Percentiles rank a stretch among this genome's conserved stretches.
Conservation (phyloP, 2,113 vertebrate species). For the Megalops atlanticus region DNA sequence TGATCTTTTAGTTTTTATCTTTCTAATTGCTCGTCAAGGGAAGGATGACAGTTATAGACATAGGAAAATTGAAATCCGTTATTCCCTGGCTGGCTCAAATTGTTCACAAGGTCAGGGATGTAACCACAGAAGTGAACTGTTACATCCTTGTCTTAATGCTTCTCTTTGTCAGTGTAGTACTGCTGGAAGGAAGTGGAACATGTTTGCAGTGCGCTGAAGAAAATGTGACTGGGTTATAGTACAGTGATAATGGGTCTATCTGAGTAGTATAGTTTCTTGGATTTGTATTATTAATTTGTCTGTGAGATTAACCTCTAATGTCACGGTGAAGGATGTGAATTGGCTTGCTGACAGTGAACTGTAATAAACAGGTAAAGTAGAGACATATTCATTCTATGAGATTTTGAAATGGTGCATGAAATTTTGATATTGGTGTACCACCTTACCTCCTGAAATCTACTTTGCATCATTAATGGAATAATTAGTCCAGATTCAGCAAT, state of each 20-base stretch:
- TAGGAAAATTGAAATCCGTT: slow-evolving; percentile 47
- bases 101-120: slow-evolving; percentile 47
- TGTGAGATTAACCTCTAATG: too few relatives aligned
- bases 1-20: slow-evolving; percentile 54
- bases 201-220: not conserved
- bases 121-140: not conserved
- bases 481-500: too few relatives aligned
- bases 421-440: not conserved
- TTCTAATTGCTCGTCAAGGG: slow-evolving; percentile 55
- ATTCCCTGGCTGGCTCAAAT: slow-evolving; percentile 42
- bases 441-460: too few relatives aligned
- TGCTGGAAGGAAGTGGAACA: not conserved
- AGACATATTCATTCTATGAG: too few relatives aligned
- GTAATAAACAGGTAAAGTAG: too few relatives aligned
- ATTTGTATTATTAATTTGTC: too few relatives aligned
- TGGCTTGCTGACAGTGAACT: too few relatives aligned
- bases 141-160: not conserved
- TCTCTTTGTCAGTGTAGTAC: not conserved
- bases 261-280: too few relatives aligned
- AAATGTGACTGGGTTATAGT: not conserved
- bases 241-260: too few relatives aligned
- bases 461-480: not conserved
- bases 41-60: slow-evolving; percentile 47
- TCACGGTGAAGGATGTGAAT: too few relatives aligned
- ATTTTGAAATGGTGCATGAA: too few relatives aligned